A percentile compares a stretch with the other conserved stretches of the same genome.
Evolutionary conservation across 23 tunicate species (phyloP).

Genomic region (Halocynthia aurantium): DNA sequence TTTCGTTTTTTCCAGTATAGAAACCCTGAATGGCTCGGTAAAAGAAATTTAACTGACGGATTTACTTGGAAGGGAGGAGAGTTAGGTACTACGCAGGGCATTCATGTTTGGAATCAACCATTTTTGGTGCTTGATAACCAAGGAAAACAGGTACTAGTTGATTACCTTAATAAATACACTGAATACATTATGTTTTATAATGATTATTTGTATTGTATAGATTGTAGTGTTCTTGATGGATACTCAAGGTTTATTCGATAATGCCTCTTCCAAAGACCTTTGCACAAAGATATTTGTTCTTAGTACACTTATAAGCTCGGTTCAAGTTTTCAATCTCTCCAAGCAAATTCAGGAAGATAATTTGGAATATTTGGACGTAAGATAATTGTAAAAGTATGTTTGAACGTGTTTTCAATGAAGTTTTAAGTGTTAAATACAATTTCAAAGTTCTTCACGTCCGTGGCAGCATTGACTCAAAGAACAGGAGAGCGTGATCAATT

Average conservation of each 20-base stretch:
- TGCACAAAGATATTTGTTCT: constrained; percentile 19
- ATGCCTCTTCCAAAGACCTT: not conserved
- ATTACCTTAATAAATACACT: no score
- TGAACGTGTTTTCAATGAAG: no score
- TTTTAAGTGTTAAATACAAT: no score
- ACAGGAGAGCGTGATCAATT: no score
- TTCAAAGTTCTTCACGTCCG: no score
- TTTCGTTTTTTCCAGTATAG: no score
- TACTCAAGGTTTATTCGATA: constrained; percentile 28
- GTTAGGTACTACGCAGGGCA: constrained; percentile 8
- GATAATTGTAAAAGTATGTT: not conserved
- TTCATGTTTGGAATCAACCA: constrained; percentile 23
- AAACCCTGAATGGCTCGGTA: no score
- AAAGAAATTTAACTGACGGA: not conserved
- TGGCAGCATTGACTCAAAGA: no score
- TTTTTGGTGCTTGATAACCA: not conserved
- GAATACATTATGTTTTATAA: not conserved
- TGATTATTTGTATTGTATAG: not conserved
- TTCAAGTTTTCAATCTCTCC: constrained; percentile 16
- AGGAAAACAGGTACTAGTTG: no score
- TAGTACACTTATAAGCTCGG: constrained; percentile 23
- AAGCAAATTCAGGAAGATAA: constrained; percentile 12
- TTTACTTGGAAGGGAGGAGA: constrained; percentile 27
- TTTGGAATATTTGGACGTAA: constrained; percentile 13
- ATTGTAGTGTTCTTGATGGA: constrained; percentile 22